Evolutionary conservation across 2,797 vertebrate genomes (phyloP).

Genomic region (Alauda arvensis): DNA sequence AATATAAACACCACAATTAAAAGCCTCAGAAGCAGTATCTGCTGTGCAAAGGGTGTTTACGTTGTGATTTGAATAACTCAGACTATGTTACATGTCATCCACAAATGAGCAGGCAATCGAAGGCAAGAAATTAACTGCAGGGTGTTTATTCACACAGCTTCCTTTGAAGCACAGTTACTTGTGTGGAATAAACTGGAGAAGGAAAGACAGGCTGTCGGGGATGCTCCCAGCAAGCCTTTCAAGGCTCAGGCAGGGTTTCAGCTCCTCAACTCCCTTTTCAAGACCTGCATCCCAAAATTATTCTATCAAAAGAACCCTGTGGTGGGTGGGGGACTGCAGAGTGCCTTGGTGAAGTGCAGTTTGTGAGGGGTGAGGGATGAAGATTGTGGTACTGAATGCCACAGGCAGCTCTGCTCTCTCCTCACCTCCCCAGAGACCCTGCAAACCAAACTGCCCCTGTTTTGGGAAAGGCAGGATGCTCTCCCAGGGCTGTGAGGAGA

Average conservation of each 20-base stretch:
- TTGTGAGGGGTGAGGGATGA: neutral
- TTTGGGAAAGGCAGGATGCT: neutral
- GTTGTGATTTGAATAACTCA: neutral
- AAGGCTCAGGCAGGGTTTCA: neutral
- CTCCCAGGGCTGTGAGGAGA: neutral
- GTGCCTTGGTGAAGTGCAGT: neutral
- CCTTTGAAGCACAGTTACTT: constrained; percentile 60
- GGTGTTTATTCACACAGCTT: constrained; percentile 13
- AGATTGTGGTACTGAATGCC: neutral
- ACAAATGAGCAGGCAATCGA: constrained; percentile 5
- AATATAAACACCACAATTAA: constrained; percentile 53
- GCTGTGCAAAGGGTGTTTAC: constrained; percentile 15
- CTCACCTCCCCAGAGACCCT: neutral
- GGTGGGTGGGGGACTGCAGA: neutral
- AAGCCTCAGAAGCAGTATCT: constrained; percentile 31
- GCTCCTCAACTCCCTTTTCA: neutral
- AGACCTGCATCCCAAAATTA: neutral
- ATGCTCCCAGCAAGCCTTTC: neutral
- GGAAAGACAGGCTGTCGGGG: neutral
- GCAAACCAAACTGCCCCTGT: neutral
- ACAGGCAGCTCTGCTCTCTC: neutral
- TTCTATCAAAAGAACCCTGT: accelerated
- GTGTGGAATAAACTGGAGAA: constrained; percentile 6
- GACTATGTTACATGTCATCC: neutral
- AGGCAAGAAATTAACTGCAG: constrained; percentile 33